Evolutionary conservation across 1,140 invertebrate genomes (phyloP), one percentile per base, ranked within the genome.

Genomic region (Euglossa dilemma): DNA sequence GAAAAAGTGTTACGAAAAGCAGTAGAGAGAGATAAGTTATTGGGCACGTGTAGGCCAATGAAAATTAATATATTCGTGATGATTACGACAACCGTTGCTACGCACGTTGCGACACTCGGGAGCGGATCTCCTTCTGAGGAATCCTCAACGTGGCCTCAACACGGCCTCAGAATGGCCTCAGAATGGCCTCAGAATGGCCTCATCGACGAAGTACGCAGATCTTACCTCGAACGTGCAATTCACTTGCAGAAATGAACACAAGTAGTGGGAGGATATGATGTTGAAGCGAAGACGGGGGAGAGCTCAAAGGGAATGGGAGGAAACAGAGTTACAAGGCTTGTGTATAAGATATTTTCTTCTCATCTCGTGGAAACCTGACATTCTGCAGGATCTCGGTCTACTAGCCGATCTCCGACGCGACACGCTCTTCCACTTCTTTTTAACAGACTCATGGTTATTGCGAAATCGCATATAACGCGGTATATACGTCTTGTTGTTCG

Each of bases 61-160:
- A 36, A 63, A 45, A 78, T 77, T 59, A 83, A 54, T 70, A 78
- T 56, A 78, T 78, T 78, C 56, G 20, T 67, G 59, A 11, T 9
- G 56, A 50, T 78, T 77, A 36, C 75, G 75, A 63, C 47, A 83
- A 69, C 20, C 18, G 36, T 71, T 77, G 63, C 66, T 71, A 78
- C 57, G 74, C 81, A 70, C 11, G 18, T 82, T 82, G 80, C 81
- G 57, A 83, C 67, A 78, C 52, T 7, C 36, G 9, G 23, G 25
- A 83, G 74, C 64, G 74, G 74, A 83, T 83, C 75, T 83, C 81
- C 75, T 83, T 83, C 81, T 70, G 66, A 70, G 81, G 75, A 78
- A 78, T 71, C 74, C 36, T 28, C 2, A 83, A 63, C 20, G 52
- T 57, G 64, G 50, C 75, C 16, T 69, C 20, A 76, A 7, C 43